These are phyloP conservation scores for Maccullochella peelii DNA, from an alignment of 2,113 vertebrate genomes.

Conservation along the genomic window DNA sequence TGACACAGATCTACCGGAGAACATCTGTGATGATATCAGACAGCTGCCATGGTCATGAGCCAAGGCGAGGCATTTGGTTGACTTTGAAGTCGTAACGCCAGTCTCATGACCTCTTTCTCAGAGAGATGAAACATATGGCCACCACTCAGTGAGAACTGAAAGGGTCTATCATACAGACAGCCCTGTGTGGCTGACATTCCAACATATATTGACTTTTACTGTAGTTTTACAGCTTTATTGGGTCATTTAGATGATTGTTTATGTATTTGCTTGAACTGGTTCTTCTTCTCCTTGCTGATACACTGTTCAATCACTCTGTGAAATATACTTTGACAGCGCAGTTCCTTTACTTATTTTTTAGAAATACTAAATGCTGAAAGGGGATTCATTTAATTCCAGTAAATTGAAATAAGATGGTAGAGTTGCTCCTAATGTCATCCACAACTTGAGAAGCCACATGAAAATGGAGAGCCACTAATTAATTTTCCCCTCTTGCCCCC, in stretches of 20 bases:
- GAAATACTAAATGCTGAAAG: not conserved
- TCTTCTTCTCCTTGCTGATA: not conserved
- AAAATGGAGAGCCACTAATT: constrained; percentile 57
- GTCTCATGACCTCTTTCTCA: constrained; percentile 77
- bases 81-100: constrained; percentile 81
- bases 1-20: constrained; percentile 75
- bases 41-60: constrained; percentile 77
- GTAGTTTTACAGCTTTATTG: not conserved
- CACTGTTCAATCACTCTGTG: not conserved
- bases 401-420: constrained; percentile 38
- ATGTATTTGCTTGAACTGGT: not conserved
- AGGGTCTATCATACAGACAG: constrained; percentile 49
- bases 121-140: constrained; percentile 68
- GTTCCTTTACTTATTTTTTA: not conserved
- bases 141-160: constrained; percentile 57
- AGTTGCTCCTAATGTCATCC: constrained; percentile 35
- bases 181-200: constrained; percentile 2
- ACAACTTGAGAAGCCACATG: constrained; percentile 49
- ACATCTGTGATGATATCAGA: constrained; percentile 77
- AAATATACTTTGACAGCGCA: not conserved
- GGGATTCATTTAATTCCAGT: constrained; percentile 9
- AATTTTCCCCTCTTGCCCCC: constrained; percentile 52
- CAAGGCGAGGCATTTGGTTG: constrained; percentile 73
- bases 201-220: constrained; percentile 19
- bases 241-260: not conserved